Base-by-base conservation (phyloP, 2,797 vertebrate species). In the Rhinatrema bivittatum region DNA sequence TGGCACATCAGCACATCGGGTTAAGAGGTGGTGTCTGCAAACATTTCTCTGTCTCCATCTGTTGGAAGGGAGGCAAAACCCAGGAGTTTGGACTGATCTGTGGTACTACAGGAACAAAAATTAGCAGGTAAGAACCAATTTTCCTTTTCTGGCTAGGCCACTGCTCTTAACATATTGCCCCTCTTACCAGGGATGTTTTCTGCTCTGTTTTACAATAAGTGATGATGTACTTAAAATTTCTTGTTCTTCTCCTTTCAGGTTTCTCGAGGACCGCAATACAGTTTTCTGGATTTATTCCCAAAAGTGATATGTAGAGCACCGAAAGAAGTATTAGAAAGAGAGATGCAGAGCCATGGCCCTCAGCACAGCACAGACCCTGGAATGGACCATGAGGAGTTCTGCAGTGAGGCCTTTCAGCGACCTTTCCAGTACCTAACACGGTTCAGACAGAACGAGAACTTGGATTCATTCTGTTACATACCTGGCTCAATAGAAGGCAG, bases 401-500 rank as follows among this genome's bases (percentile, higher is more conserved):
- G 19, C 46, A 91, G 87, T 7, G 85, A 79, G 56, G 77, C 84
- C 33, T 98, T 91, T 70, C 96, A 99, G 48, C 86, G 96, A 14
- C 89, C 95, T 3, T 98, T 87, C 63, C 96, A 99, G 42, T 99
- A 99, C 37, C 71, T 99, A 39, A 82, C 20, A 7, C 75, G 86
- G 13, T 94, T 91, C 69, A 22, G 87, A 11, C 71, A 59, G 36
- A 50, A 47, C 0, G 12, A 5, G 8, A 58, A 81, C 60, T 80
- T 98, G 30, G 93, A 97, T 56, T 15, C 0, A 0, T 98, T 95
- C 57, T 10, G 5, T 6, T 97, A 90, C 9, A 1, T 9, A 11
- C 1, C 25, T 0, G 39, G 3, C 10, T 54, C 36, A 0, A 66
- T 87, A 39, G 88, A 93, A 37, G 95, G 89, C 22, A 82, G 72